phyloP scores from a whole-genome alignment of 2,113 vertebrate genomes.

The Todiramphus chloris region DNA sequence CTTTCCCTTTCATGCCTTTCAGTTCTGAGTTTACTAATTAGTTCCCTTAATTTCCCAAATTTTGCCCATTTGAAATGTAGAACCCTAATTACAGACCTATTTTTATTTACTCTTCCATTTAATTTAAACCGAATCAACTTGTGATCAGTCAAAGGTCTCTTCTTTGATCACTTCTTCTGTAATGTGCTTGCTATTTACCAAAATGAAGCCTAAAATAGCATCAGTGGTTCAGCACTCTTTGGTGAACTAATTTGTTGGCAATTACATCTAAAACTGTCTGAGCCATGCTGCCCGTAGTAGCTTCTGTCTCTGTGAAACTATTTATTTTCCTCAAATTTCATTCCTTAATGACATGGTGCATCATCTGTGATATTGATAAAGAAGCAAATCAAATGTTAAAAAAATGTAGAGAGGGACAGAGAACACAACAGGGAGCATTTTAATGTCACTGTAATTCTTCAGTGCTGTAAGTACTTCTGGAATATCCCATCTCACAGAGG shows the following conservation, averaged over 20 bases:
- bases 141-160: constrained; percentile 61
- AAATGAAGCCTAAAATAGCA: constrained; percentile 43
- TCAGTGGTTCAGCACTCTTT: constrained; percentile 25
- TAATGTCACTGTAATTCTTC: not conserved
- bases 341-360: not conserved
- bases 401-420: not conserved
- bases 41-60: constrained; percentile 19
- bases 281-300: not conserved
- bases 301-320: not conserved
- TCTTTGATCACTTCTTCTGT: constrained; percentile 38
- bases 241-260: constrained; percentile 63
- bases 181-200: constrained; percentile 22
- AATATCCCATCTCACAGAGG: not conserved
- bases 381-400: not conserved
- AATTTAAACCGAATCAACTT: constrained; percentile 52
- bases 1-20: not conserved
- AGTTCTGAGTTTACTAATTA: constrained; percentile 19
- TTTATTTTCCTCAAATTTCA: constrained; percentile 31
- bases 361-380: not conserved
- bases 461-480: not conserved
- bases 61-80: constrained; percentile 1
- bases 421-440: not conserved
- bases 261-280: constrained; percentile 37
- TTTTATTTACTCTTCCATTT: constrained; percentile 51
- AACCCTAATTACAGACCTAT: constrained; percentile 55